phyloP scores from a whole-genome alignment of 2,113 vertebrate species.

The Trinectes maculatus region DNA sequence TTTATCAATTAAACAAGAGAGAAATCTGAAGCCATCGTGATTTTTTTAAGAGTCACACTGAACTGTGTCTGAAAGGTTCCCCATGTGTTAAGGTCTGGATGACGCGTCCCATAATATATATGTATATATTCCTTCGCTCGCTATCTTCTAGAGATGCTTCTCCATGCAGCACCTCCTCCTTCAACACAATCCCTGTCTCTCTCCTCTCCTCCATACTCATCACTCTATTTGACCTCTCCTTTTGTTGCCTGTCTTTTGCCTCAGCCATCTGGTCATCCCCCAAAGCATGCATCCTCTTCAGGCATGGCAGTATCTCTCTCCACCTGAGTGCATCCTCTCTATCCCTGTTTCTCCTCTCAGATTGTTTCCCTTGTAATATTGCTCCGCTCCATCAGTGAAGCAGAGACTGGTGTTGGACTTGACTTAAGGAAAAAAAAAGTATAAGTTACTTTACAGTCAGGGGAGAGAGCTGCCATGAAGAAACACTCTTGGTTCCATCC shows the following conservation, averaged over 20 bases:
- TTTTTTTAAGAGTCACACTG: not conserved
- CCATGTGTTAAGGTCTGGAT: conserved; percentile 15
- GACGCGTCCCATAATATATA: not conserved
- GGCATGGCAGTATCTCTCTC: conserved; percentile 65
- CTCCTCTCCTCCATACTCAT: conserved; percentile 38
- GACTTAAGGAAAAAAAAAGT: not conserved
- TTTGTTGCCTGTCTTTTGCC: conserved; percentile 60
- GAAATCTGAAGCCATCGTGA: too few species aligned
- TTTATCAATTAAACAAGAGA: not conserved
- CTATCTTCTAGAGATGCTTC: conserved; percentile 14
- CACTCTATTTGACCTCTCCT: conserved; percentile 66
- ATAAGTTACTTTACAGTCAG: not conserved
- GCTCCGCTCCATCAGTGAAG: conserved; percentile 55
- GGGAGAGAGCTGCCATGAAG: conserved; percentile 27
- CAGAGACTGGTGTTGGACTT: conserved; percentile 53
- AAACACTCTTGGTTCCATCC: conserved; percentile 32
- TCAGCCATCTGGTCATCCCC: conserved; percentile 75
- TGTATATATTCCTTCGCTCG: conserved; percentile 17
- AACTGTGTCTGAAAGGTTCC: not conserved
- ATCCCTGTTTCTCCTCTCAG: conserved; percentile 46
- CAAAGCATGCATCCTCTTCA: conserved; percentile 70
- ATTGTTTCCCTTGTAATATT: conserved; percentile 68
- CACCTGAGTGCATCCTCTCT: conserved; percentile 70
- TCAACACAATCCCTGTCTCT: conserved; percentile 22
- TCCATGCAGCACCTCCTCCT: conserved; percentile 21